Evolutionary conservation across 2,888 invertebrate genomes (phyloP).

Genomic region (Empis livida): DNA sequence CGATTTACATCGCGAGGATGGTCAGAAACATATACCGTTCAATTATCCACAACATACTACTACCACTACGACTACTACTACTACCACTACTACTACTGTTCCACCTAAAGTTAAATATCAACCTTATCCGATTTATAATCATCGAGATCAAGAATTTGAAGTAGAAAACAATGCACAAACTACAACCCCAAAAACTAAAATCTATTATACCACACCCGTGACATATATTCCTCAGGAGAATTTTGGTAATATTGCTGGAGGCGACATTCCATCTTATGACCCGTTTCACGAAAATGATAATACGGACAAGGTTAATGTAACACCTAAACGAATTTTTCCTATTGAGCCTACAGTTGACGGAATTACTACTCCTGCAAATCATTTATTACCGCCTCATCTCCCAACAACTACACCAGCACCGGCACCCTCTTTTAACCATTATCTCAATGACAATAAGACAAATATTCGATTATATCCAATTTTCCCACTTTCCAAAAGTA

Average conservation of each 20-base stretch:
- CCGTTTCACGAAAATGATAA: neutral
- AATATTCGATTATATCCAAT: slow-evolving; percentile 18
- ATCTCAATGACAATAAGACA: slow-evolving; percentile 5
- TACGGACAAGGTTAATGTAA: neutral
- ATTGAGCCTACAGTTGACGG: too few species aligned
- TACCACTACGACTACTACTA: too few species aligned
- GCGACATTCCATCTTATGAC: neutral
- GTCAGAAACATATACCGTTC: neutral
- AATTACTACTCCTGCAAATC: slow-evolving; percentile 2
- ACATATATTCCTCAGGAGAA: slow-evolving; percentile 17
- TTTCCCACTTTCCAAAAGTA: slow-evolving; percentile 17
- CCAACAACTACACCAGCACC: slow-evolving; percentile 6
- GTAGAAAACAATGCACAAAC: too few species aligned
- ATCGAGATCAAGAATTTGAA: too few species aligned
- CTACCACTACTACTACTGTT: too few species aligned
- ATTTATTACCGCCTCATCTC: slow-evolving; percentile 3
- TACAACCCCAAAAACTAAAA: slow-evolving; percentile 3
- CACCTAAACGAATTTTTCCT: too few species aligned
- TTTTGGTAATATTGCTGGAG: slow-evolving; percentile 7
- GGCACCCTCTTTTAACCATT: neutral
- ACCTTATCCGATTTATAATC: too few species aligned
- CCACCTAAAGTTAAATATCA: too few species aligned
- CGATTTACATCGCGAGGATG: neutral
- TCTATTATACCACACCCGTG: slow-evolving; percentile 26
- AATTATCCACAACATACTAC: too few species aligned